A percentile compares a stretch with the other conserved stretches of the same genome.
These are phyloP conservation scores for Pimephales promelas DNA, from an alignment of 2,113 vertebrate genomes.

Conservation along the genomic window DNA sequence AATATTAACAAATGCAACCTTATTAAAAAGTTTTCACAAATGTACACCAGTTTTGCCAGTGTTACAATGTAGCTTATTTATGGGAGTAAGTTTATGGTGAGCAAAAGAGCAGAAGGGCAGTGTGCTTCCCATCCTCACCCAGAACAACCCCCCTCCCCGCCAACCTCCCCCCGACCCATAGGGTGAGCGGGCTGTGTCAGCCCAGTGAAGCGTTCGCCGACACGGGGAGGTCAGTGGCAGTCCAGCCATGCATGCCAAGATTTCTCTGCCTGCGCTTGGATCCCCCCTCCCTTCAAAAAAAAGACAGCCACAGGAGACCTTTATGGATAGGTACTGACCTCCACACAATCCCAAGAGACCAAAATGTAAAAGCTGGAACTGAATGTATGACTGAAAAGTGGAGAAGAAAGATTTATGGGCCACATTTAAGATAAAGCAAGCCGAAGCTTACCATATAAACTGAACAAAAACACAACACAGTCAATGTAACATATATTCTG, in stretches of 20 bases:
- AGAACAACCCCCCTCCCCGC: constrained; percentile 6
- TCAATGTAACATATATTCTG: neutral
- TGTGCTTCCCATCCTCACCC: neutral
- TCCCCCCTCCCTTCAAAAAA: constrained; percentile 55
- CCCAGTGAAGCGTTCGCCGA: constrained; percentile 75
- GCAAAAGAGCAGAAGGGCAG: constrained; percentile 37
- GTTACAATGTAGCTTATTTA: neutral
- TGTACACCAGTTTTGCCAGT: neutral
- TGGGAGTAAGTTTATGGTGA: neutral
- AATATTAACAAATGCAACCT: too few species aligned
- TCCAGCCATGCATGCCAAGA: constrained; percentile 70
- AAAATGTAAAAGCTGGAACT: constrained; percentile 18
- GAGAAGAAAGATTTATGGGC: neutral
- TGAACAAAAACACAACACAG: neutral
- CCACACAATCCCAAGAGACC: constrained; percentile 48
- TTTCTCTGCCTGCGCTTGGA: constrained; percentile 62
- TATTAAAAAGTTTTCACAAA: too few species aligned
- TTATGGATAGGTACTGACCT: constrained; percentile 66
- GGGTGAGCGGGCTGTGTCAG: constrained; percentile 75
- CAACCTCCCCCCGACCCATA: constrained; percentile 63
- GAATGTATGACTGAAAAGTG: neutral
- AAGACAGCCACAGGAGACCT: constrained; percentile 66
- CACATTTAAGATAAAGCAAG: constrained; percentile 22
- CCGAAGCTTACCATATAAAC: neutral
- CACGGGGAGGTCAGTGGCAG: constrained; percentile 72